Evolutionary conservation across 2,113 vertebrate species (phyloP), one percentile per base, ranked within the genome.

Genomic region (Stigmatopora argus): DNA sequence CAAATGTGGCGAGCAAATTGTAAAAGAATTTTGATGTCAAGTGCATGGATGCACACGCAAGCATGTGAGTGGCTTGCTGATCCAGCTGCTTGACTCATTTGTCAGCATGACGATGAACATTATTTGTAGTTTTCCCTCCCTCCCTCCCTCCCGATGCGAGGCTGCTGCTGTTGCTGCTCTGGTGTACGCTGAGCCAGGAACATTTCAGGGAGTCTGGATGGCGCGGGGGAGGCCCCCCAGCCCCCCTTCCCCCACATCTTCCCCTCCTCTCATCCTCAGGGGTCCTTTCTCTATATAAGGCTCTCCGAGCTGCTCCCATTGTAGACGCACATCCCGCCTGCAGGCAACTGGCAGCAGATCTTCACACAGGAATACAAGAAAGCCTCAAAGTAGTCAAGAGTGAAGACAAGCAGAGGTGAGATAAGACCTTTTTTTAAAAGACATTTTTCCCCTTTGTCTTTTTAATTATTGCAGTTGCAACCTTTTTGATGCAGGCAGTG

Each of bases 231-330:
- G 53, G 72, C 52, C 21, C 18, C 48, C 18, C 18, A 18, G 15
- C 8, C 8, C 44, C 9, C 4, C 4, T 3, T 78, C 1, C 55
- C 13, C 79, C 1, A 58, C 70, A 64, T 68, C 83, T 85, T 69
- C 65, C 69, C 83, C 85, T 78, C 69, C 74, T 55, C 65, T 69
- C 62, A 44, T 76, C 73, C 74, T 74, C 48, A 81, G 73, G 77
- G 83, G 78, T 87, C 85, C 88, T 82, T 79, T 83, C 83, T 83
- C 87, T 90, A 91, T 92, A 92, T 89, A 92, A 92, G 88, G 87
- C 80, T 8, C 78, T 74, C 69, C 15, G 76, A 72, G 77, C 56
- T 62, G 75, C 78, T 61, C 68, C 46, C 66, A 65, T 26, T 35
- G 59, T 21, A 80, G 66, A 68, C 41, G 67, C 78, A 78, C 76